phyloP scores from a whole-genome alignment of 1,140 invertebrate species.

The Eriocheir sinensis region DNA sequence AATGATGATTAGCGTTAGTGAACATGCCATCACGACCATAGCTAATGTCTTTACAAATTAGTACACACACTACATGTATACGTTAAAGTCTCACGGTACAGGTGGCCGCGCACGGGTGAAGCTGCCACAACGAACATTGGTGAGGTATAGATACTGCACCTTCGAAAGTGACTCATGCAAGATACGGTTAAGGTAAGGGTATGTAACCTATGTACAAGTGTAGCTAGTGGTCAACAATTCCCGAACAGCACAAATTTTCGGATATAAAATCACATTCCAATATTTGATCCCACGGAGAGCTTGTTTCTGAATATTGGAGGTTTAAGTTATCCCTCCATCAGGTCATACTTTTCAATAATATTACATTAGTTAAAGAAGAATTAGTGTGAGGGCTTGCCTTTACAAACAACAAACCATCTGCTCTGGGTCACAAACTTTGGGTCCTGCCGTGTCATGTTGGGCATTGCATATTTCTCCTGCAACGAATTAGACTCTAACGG shows the following conservation, averaged over 20 bases:
- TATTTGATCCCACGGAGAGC: not conserved
- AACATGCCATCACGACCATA: conserved; percentile 1
- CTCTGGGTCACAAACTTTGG: too few species aligned
- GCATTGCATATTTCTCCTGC: not conserved
- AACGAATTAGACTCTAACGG: not conserved
- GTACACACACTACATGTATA: conserved; percentile 17
- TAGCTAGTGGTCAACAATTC: not conserved
- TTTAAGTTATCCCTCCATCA: too few species aligned
- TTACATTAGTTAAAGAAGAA: not conserved
- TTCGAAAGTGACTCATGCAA: not conserved
- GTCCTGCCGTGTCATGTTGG: too few species aligned
- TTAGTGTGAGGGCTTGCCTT: not conserved
- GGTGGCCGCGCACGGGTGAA: not conserved
- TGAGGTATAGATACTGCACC: not conserved
- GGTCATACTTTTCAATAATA: not conserved
- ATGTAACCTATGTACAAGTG: not conserved
- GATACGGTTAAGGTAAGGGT: not conserved
- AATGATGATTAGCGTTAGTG: conserved; percentile 2
- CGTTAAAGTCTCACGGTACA: not conserved
- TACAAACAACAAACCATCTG: not conserved
- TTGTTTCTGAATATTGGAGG: too few species aligned
- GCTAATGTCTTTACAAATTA: not conserved
- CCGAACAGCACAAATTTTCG: not conserved
- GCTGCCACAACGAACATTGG: not conserved
- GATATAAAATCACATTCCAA: not conserved